Evolutionary conservation across 2,797 vertebrate species (phyloP), one percentile per base, ranked within the genome.

Genomic region (Anolis apletophallus): DNA sequence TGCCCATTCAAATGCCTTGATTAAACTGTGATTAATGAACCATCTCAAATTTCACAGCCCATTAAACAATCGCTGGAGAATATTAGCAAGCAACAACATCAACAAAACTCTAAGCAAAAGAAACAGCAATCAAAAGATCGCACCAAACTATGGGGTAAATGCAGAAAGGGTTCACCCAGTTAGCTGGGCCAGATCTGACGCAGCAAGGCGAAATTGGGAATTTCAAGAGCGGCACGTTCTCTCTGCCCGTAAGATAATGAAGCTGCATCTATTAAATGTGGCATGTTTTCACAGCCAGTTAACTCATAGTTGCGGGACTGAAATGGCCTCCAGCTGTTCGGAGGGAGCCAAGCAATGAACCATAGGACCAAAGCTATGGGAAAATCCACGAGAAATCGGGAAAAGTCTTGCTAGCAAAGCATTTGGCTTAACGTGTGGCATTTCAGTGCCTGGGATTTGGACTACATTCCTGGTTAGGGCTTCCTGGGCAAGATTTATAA

Each of bases 1-100:
- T 9, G 74, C n/a, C 83, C 32, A 3, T 55, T 78, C 32, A n/a
- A 64, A 54, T 84, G 87, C 59, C 88, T 68, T 81, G 0, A 80
- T 94, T 82, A 40, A 0, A 85, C 83, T 81, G 72, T 36, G 77
- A 86, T 89, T 91, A 93, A 91, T 84, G 88, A 89, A 94, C 91
- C 93, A 93, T 93, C 92, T 95, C 85, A 29, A 11, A 88, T 88
- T 93, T 94, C 90, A 85, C 23, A 88, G 93, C 88, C 83, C 88
- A 29, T 81, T 80, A 93, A 91, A 87, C 90, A 93, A 89, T 64
- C 90, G 88, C 79, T 16, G 75, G 85, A 90, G 91, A 90, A 89
- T 75, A 80, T 87, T 59, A 87, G 77, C 71, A 80, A 2, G 17
- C 52, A 61, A 29, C 14, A 54, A 5, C 68, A 69, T 14, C 68